Conservation (phyloP, 2,797 vertebrate species). For the Pygocentrus nattereri region DNA sequence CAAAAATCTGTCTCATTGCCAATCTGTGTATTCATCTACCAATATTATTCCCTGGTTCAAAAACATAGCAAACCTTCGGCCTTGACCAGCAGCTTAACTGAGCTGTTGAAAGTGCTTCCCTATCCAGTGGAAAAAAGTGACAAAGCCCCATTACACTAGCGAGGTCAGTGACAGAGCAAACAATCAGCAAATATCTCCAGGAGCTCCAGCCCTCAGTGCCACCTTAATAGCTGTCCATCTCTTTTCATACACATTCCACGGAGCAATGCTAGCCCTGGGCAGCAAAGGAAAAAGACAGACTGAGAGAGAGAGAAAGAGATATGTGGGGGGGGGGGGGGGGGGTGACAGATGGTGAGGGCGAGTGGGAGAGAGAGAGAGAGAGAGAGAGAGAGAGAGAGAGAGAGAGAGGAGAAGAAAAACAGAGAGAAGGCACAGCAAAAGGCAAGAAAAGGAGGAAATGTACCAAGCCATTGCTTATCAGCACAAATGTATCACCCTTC, state of each 20-base stretch:
- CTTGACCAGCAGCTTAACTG: constrained; percentile 29
- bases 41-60: constrained; percentile 17
- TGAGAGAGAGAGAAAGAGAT: no score
- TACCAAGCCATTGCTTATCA: constrained; percentile 23
- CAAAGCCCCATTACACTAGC: constrained; percentile 39
- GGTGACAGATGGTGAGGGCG: constrained; percentile 25
- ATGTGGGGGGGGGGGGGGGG: no score
- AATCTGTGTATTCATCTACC: constrained; percentile 10
- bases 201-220: constrained; percentile 36
- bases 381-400: constrained; percentile 17
- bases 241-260: constrained; percentile 35
- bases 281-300: neutral
- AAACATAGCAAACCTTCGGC: constrained; percentile 39
- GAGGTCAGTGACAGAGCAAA: constrained; percentile 46
- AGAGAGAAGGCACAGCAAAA: constrained; percentile 22
- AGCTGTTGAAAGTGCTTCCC: constrained; percentile 31
- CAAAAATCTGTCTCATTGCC: neutral
- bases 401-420: constrained; percentile 50
- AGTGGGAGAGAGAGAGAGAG: constrained; percentile 31
- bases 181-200: constrained; percentile 50
- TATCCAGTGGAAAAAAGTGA: constrained; percentile 27
- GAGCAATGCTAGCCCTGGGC: constrained; percentile 19
- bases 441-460: constrained; percentile 6
- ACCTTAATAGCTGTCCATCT: constrained; percentile 48
- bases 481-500: constrained; percentile 7